These are phyloP conservation scores for Peromyscus nudipes DNA, from an alignment of 2,797 vertebrate genomes.

Conservation along the genomic window DNA sequence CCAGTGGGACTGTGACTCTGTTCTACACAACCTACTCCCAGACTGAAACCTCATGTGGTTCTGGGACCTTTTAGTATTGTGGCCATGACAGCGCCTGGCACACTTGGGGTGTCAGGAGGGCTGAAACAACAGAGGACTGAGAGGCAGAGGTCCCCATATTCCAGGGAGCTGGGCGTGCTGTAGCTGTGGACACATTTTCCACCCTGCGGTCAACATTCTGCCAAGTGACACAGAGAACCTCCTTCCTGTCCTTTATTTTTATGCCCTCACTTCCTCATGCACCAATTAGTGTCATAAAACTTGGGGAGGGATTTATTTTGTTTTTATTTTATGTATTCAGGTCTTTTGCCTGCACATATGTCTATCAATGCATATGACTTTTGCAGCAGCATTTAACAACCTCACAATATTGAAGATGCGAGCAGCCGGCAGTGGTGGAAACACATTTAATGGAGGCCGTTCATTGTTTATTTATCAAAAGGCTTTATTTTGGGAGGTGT, in stretches of 20 bases:
- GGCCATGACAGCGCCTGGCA: neutral
- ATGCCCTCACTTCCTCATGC: neutral
- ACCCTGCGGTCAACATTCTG: neutral
- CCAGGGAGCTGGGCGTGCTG: neutral
- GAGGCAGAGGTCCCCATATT: neutral
- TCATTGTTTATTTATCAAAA: neutral
- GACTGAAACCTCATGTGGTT: too few species aligned
- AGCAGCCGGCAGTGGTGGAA: neutral
- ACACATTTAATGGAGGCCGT: neutral
- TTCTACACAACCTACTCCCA: neutral
- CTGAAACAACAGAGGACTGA: too few species aligned
- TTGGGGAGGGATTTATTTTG: neutral
- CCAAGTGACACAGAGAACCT: too few species aligned
- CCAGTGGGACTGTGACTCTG: neutral
- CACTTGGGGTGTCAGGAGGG: too few species aligned
- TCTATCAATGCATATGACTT: too few species aligned
- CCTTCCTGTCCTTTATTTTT: neutral
- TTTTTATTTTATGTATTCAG: neutral
- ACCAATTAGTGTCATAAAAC: constrained; percentile 11
- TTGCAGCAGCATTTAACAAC: neutral
- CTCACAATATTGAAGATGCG: neutral
- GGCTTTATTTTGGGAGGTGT: neutral
- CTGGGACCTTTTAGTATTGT: accelerated
- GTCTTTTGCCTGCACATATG: neutral
- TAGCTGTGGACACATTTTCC: neutral